These are phyloP conservation scores for Arizona elegans DNA, from an alignment of 2,113 vertebrate species.

Conservation along the genomic window DNA sequence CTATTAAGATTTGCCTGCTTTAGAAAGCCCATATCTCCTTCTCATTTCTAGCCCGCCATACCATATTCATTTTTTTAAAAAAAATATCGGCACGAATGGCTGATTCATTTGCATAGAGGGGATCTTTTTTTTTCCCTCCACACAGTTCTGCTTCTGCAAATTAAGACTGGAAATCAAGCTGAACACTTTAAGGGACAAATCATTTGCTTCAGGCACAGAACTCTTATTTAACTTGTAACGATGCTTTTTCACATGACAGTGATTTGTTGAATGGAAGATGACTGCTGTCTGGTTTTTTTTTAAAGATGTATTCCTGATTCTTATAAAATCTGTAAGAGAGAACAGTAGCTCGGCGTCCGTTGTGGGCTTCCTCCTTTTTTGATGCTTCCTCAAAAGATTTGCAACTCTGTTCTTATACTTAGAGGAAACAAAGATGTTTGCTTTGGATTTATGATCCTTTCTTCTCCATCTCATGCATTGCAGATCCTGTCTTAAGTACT, in stretches of 20 bases:
- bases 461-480: neutral
- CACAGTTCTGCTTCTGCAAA: neutral
- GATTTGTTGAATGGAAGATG: neutral
- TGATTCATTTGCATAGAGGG: neutral
- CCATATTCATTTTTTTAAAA: too few relatives aligned
- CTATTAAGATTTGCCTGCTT: neutral
- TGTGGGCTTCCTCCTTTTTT: neutral
- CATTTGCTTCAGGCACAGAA: neutral
- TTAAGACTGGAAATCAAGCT: constrained; percentile 26
- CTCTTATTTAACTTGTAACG: neutral
- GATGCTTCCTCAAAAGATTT: neutral
- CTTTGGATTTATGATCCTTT: too few relatives aligned
- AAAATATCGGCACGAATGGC: neutral
- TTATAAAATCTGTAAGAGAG: neutral
- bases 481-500: neutral
- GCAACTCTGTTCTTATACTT: neutral
- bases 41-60: too few relatives aligned
- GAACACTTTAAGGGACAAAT: neutral
- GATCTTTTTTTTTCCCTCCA: neutral
- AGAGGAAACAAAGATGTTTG: neutral
- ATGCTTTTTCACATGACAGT: neutral
- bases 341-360: neutral
- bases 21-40: neutral
- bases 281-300: neutral
- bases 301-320: neutral